Conservation (phyloP, 2,797 vertebrate genomes). For the Cyprinodon diabolis region DNA sequence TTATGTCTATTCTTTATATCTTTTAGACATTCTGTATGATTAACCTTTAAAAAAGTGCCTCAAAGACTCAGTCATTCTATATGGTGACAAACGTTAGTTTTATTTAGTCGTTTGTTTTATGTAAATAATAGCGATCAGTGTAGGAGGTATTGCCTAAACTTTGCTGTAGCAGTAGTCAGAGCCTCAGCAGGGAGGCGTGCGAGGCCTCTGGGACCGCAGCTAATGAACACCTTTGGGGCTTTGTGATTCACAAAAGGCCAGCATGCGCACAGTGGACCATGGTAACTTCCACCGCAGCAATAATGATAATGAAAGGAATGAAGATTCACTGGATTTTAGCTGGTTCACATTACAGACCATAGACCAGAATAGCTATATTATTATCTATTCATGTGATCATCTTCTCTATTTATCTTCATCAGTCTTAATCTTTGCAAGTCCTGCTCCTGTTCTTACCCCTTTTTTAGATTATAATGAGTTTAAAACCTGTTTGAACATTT, state of each 20-base stretch:
- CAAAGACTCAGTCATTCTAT: not conserved
- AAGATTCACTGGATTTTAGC: slow-evolving; percentile 14
- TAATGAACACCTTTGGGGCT: slow-evolving; percentile 73
- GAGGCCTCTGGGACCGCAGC: slow-evolving; percentile 21
- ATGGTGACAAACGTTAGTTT: slow-evolving; percentile 31
- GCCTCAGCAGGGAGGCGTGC: slow-evolving; percentile 23
- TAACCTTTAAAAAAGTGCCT: not conserved
- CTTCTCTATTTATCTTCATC: slow-evolving; percentile 30
- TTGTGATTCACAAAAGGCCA: slow-evolving; percentile 6
- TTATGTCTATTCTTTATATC: not conserved
- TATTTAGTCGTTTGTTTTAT: slow-evolving; percentile 2
- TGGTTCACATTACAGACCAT: not conserved
- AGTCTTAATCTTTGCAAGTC: slow-evolving; percentile 11
- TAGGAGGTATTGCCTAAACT: slow-evolving; percentile 41
- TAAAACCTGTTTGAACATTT: not conserved
- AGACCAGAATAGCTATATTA: slow-evolving; percentile 27
- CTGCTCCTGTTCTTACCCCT: slow-evolving; percentile 17
- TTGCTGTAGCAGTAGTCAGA: slow-evolving; percentile 38
- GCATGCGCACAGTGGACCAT: slow-evolving; percentile 12
- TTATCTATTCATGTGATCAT: slow-evolving; percentile 40
- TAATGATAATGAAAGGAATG: not conserved
- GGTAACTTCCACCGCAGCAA: slow-evolving; percentile 35
- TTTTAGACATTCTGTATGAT: not conserved
- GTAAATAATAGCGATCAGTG: slow-evolving; percentile 17
- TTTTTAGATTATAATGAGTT: not conserved